These are phyloP conservation scores for Leptinotarsa defecta DNA, from an alignment of 1,140 invertebrate genomes.

Conservation along the genomic window DNA sequence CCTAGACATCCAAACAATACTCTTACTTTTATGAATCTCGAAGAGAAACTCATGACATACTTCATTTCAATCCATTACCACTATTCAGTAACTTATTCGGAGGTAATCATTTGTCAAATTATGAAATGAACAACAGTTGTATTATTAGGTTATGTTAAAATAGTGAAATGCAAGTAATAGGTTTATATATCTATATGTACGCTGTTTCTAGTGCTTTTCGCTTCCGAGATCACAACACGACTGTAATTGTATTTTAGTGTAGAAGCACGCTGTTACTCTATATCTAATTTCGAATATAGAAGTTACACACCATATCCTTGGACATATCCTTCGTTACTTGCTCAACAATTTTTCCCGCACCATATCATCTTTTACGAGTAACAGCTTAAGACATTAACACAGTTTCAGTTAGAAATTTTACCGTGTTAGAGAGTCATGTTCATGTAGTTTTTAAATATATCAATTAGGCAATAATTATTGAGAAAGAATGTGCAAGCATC, in stretches of 20 bases:
- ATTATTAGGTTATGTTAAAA: constrained; percentile 35
- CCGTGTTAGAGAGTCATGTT: constrained; percentile 9
- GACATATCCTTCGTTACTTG: constrained; percentile 36
- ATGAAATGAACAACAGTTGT: constrained; percentile 12
- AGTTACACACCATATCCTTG: constrained; percentile 37
- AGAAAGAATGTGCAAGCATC: constrained; percentile 25
- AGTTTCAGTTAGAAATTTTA: constrained; percentile 36
- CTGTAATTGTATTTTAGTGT: constrained; percentile 43
- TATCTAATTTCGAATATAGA: constrained; percentile 35
- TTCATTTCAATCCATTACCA: background rate
- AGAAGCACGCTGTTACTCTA: constrained; percentile 48
- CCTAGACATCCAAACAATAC: background rate
- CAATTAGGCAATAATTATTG: constrained; percentile 36
- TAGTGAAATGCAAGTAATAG: constrained; percentile 34
- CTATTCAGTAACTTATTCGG: background rate
- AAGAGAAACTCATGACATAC: background rate
- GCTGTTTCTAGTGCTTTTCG: constrained; percentile 46
- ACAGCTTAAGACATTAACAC: constrained; percentile 37
- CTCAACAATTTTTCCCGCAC: constrained; percentile 40
- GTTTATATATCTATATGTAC: constrained; percentile 46
- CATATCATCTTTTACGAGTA: constrained; percentile 37
- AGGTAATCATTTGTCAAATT: background rate
- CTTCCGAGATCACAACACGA: constrained; percentile 49
- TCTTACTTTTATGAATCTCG: background rate
- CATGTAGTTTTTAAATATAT: constrained; percentile 35